These are phyloP conservation scores for Melanchra persicariae DNA, from an alignment of 2,888 invertebrate species.

Conservation along the genomic window DNA sequence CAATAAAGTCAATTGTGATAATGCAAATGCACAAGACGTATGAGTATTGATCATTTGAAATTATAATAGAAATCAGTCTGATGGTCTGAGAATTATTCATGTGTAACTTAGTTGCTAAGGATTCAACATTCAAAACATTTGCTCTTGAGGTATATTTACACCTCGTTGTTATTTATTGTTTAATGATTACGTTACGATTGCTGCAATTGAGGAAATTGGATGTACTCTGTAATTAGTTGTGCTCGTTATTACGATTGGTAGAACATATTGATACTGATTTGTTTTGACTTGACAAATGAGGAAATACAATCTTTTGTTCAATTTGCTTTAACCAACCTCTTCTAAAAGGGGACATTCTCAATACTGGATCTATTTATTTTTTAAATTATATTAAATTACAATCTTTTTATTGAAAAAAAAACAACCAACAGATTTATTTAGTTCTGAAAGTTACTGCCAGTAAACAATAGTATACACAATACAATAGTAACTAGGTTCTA, in stretches of 20 bases:
- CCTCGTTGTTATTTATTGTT: conserved; percentile 21
- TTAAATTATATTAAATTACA: neutral
- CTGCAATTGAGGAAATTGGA: conserved; percentile 42
- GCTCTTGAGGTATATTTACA: conserved; percentile 16
- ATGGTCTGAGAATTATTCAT: conserved; percentile 30
- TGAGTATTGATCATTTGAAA: conserved; percentile 50
- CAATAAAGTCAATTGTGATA: conserved; percentile 38
- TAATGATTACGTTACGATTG: conserved; percentile 23
- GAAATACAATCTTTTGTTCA: neutral
- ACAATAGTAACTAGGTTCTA: too few relatives aligned
- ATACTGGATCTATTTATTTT: neutral
- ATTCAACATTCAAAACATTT: conserved; percentile 27
- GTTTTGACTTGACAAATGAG: neutral
- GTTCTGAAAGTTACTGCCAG: neutral
- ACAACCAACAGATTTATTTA: too few relatives aligned
- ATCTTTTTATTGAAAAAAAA: too few relatives aligned
- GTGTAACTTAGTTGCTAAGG: conserved; percentile 39
- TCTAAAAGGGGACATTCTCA: neutral
- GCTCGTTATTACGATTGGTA: neutral
- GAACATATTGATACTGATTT: conserved; percentile 10
- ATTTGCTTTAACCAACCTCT: neutral
- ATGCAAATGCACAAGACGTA: conserved; percentile 18
- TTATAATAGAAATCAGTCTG: conserved; percentile 52
- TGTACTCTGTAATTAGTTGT: conserved; percentile 28
- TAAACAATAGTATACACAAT: too few relatives aligned